Percentiles rank a stretch among this genome's conserved stretches.
phyloP scores from a whole-genome alignment of 2,888 invertebrate species.

The Apamea monoglypha region DNA sequence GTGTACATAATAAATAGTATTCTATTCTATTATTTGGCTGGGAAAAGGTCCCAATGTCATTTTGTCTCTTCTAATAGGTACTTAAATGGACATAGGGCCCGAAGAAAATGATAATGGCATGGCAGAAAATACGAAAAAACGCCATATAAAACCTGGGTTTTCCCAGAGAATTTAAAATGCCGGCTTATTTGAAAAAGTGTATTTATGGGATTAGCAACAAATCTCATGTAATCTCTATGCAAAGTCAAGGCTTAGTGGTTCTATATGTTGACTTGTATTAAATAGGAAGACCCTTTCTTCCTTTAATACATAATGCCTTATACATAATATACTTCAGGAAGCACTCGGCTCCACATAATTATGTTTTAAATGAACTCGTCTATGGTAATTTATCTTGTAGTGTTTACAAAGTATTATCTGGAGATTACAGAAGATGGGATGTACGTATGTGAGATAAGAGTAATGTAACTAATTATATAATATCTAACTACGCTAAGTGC shows the following conservation, averaged over 20 bases:
- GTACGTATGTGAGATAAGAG: constrained; percentile 41
- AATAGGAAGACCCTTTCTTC: neutral
- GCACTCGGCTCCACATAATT: neutral
- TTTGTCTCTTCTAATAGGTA: neutral
- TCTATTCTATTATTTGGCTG: no score
- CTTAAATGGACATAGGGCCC: neutral
- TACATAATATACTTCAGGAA: constrained; percentile 7
- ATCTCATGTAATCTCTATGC: constrained; percentile 2
- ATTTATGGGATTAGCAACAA: neutral
- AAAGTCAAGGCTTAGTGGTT: neutral
- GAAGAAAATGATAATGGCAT: neutral
- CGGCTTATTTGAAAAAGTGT: neutral
- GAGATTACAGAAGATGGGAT: constrained; percentile 45
- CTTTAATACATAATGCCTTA: neutral
- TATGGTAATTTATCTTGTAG: constrained; percentile 52
- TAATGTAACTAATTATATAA: constrained; percentile 38
- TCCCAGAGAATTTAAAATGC: neutral
- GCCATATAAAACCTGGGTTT: neutral
- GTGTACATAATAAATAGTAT: no score
- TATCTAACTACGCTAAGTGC: constrained; percentile 12
- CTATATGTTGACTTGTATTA: neutral
- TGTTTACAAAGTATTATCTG: constrained; percentile 55
- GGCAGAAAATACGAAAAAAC: neutral
- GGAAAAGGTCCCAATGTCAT: neutral
- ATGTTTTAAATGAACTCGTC: constrained; percentile 2